These are phyloP conservation scores for Drosophila guanche DNA, from an alignment of 1,140 invertebrate genomes.

Conservation along the genomic window DNA sequence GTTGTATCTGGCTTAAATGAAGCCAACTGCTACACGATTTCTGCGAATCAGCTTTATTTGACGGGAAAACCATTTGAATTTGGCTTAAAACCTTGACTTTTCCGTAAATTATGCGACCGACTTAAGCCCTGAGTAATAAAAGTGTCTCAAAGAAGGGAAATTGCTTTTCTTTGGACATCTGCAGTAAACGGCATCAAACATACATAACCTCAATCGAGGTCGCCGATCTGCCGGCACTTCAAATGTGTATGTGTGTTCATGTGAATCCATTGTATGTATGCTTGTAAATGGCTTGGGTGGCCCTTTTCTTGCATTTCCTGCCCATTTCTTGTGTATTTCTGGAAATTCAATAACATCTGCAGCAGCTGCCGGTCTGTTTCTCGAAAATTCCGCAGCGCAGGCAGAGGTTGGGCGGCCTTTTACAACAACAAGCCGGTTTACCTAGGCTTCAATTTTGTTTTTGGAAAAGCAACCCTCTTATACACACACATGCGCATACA, in stretches of 20 bases:
- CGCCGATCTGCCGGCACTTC: constrained; percentile 11
- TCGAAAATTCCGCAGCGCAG: constrained; percentile 42
- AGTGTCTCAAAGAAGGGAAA: neutral
- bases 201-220: constrained; percentile 36
- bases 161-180: neutral
- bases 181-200: neutral
- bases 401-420: neutral
- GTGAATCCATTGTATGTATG: neutral
- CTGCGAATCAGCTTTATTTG: too few species aligned
- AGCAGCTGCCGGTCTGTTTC: constrained; percentile 48
- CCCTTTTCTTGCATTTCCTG: constrained; percentile 57
- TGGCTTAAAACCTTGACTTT: too few species aligned
- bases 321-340: constrained; percentile 32
- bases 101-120: too few species aligned
- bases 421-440: constrained; percentile 53
- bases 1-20: too few species aligned
- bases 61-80: too few species aligned
- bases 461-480: constrained; percentile 51
- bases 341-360: constrained; percentile 58
- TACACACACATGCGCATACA: neutral
- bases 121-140: too few species aligned
- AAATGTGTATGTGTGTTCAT: neutral
- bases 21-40: too few species aligned
- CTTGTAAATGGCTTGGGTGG: constrained; percentile 19
- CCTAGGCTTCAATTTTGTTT: constrained; percentile 55